Evolutionary conservation across 2,113 vertebrate genomes (phyloP).

Genomic region (Mionectes macconnelli): DNA sequence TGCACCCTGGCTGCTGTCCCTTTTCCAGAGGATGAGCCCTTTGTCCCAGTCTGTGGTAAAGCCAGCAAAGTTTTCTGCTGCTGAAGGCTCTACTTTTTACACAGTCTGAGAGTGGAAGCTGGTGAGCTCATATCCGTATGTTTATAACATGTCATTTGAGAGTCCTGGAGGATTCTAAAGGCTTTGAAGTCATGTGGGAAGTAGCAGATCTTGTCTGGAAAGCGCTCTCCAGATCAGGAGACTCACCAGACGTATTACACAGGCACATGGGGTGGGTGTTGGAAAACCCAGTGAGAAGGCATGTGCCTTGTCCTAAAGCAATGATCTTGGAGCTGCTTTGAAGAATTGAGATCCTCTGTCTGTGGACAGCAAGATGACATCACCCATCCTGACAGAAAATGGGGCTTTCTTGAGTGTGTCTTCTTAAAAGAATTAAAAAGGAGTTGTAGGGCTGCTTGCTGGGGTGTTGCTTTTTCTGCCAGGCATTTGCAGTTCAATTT

Average conservation of each 20-base stretch:
- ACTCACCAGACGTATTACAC: not conserved
- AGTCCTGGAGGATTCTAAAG: not conserved
- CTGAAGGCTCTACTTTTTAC: not conserved
- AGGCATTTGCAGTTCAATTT: not conserved
- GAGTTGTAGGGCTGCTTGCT: not conserved
- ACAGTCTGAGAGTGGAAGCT: not conserved
- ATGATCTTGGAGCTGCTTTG: not conserved
- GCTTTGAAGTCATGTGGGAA: slow-evolving; percentile 21
- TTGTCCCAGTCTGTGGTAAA: not conserved
- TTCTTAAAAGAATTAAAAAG: not conserved
- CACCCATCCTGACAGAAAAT: not conserved
- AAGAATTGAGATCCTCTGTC: not conserved
- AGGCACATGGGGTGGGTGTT: not conserved
- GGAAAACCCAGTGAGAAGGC: not conserved
- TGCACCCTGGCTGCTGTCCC: not conserved
- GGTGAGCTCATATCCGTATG: not conserved
- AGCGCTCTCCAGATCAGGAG: not conserved
- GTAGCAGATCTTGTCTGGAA: slow-evolving; percentile 10
- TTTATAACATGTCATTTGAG: not conserved
- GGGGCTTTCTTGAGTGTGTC: not conserved
- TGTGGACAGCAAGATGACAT: not conserved
- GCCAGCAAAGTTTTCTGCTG: not conserved
- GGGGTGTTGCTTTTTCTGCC: not conserved
- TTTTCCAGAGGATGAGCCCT: not conserved
- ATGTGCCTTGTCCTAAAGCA: not conserved